phyloP scores from a whole-genome alignment of 2,888 invertebrate species.

The Chrysodeixis includens region DNA sequence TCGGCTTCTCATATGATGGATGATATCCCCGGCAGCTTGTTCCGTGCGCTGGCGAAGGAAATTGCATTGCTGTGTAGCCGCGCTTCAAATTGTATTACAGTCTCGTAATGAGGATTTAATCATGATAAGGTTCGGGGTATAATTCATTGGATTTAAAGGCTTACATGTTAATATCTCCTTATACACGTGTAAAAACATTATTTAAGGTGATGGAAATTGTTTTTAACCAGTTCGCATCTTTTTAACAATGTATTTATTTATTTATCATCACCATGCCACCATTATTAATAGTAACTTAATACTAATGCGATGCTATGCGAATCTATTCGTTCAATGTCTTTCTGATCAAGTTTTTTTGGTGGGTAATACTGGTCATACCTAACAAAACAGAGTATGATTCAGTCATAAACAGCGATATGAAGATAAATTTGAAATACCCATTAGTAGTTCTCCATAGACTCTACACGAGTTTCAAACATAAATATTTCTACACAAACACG shows the following conservation, averaged over 20 bases:
- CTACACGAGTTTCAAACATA: conserved; percentile 1
- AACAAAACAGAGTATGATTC: neutral
- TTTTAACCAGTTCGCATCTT: too few relatives aligned
- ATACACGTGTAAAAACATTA: too few relatives aligned
- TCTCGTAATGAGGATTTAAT: conserved; percentile 23
- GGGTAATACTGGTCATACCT: neutral
- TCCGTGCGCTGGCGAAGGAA: conserved; percentile 32
- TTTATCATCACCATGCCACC: too few relatives aligned
- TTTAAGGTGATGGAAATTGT: too few relatives aligned
- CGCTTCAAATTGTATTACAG: conserved; percentile 25
- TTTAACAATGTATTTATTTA: too few relatives aligned
- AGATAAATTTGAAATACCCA: neutral
- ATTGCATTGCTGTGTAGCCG: conserved; percentile 44
- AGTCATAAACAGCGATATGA: neutral
- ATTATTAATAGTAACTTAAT: too few relatives aligned
- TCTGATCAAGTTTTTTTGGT: neutral
- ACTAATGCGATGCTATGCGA: too few relatives aligned
- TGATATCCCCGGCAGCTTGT: conserved; percentile 25
- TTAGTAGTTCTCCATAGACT: neutral
- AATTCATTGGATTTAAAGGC: too few relatives aligned
- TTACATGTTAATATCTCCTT: too few relatives aligned
- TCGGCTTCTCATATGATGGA: conserved; percentile 44
- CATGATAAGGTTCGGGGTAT: neutral
- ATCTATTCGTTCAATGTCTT: neutral
- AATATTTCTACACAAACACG: neutral